Conservation (phyloP, 2,113 vertebrate species). For the Girardinichthys multiradiatus region DNA sequence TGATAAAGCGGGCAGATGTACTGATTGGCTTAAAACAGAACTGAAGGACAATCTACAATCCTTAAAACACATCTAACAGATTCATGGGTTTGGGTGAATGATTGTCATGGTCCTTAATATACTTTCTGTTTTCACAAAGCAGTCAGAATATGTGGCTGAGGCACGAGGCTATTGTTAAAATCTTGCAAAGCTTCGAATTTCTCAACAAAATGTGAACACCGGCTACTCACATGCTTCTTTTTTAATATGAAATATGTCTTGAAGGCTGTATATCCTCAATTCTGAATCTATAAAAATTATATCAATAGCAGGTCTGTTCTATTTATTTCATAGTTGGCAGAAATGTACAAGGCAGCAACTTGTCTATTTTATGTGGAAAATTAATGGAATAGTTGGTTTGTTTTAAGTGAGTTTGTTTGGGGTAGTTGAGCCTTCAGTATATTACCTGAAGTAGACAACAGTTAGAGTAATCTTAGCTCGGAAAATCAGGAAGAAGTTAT, state of each 20-base stretch:
- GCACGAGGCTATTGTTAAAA: conserved; percentile 36
- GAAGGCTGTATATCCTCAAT: not conserved
- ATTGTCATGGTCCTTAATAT: conserved; percentile 41
- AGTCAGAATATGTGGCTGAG: conserved; percentile 46
- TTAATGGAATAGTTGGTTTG: not conserved
- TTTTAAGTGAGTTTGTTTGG: not conserved
- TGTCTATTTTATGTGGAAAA: not conserved
- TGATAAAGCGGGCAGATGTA: conserved; percentile 28
- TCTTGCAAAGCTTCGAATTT: conserved; percentile 3
- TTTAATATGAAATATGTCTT: not conserved
- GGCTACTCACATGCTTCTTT: not conserved
- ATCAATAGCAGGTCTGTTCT: conserved; percentile 1
- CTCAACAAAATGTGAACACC: not conserved
- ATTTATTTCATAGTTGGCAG: not conserved
- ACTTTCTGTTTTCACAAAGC: conserved; percentile 47
- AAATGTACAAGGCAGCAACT: not conserved
- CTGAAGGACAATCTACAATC: conserved; percentile 41
- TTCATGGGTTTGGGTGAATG: conserved; percentile 28
- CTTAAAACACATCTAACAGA: conserved; percentile 17
- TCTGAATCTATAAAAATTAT: too few species aligned
- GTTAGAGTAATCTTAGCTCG: not conserved
- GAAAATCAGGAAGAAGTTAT: not conserved
- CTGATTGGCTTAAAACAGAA: conserved; percentile 31
- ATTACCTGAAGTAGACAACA: not conserved
- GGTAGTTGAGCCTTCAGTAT: not conserved